Evolutionary conservation across 2,113 vertebrate genomes (phyloP).

Genomic region (Odontophorus gujanensis): DNA sequence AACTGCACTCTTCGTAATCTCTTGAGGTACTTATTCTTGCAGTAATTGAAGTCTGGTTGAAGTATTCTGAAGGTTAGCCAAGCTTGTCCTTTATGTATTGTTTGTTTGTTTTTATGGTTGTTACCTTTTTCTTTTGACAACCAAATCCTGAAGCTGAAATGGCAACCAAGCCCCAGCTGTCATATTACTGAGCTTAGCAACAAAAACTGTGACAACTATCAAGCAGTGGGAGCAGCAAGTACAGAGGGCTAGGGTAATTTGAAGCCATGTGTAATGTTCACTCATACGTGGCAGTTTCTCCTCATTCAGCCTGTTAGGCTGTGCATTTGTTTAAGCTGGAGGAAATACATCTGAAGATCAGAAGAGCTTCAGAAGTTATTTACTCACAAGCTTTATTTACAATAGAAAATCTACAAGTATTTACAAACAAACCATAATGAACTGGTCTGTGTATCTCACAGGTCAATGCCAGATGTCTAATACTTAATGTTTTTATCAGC

Average conservation of each 20-base stretch:
- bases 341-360: neutral
- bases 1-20: neutral
- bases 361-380: neutral
- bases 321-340: neutral
- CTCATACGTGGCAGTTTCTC: neutral
- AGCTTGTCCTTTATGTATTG: neutral
- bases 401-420: neutral
- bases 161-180: neutral
- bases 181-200: neutral
- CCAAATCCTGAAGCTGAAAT: neutral
- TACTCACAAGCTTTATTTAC: neutral
- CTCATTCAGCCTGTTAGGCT: neutral
- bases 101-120: constrained; percentile 4
- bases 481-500: neutral
- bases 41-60: neutral
- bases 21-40: neutral
- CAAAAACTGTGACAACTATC: neutral
- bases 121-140: neutral
- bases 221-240: neutral
- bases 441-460: neutral
- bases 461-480: neutral
- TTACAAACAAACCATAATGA: neutral
- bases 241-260: neutral
- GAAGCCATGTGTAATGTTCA: neutral
- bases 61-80: neutral